These are phyloP conservation scores for Ciona savignyi DNA, from an alignment of 23 tunicate species.

Conservation along the genomic window DNA sequence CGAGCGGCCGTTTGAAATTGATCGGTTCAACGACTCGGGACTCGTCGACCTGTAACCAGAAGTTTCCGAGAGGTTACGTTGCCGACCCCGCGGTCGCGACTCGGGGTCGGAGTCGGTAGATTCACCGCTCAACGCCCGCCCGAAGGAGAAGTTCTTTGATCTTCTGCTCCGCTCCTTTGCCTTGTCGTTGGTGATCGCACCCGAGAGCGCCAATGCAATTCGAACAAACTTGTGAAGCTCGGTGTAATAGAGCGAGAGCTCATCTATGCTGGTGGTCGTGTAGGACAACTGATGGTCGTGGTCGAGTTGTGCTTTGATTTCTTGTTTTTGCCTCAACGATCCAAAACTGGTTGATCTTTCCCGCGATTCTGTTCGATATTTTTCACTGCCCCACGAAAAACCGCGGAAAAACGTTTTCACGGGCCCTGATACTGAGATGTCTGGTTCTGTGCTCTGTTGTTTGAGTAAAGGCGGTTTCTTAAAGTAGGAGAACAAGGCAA, in stretches of 20 bases:
- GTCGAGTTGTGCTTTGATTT: neutral
- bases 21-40: slow-evolving; percentile 23
- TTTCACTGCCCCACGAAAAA: slow-evolving; percentile 52
- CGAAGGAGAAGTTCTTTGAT: slow-evolving; percentile 7
- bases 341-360: slow-evolving; percentile 17
- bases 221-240: slow-evolving; percentile 25
- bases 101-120: slow-evolving; percentile 34
- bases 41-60: slow-evolving; percentile 63
- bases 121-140: slow-evolving; percentile 28
- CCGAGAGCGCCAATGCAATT: slow-evolving; percentile 23
- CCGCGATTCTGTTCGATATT: slow-evolving; percentile 16
- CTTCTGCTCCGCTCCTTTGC: slow-evolving; percentile 9
- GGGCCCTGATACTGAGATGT: slow-evolving; percentile 1
- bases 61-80: slow-evolving; percentile 38
- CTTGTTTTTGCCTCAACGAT: slow-evolving; percentile 6
- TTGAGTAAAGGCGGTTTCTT: slow-evolving; percentile 12
- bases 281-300: slow-evolving; percentile 4
- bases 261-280: slow-evolving; percentile 20
- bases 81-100: neutral
- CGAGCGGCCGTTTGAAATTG: slow-evolving; percentile 13
- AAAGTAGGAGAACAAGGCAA: slow-evolving; percentile 1
- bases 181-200: slow-evolving; percentile 26
- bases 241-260: slow-evolving; percentile 12
- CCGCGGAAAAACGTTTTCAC: slow-evolving; percentile 62
- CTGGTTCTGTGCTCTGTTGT: neutral